A percentile compares a stretch with the other conserved stretches of the same genome.
Conservation (phyloP, 2,797 vertebrate genomes). For the Eidolon dupreanum region DNA sequence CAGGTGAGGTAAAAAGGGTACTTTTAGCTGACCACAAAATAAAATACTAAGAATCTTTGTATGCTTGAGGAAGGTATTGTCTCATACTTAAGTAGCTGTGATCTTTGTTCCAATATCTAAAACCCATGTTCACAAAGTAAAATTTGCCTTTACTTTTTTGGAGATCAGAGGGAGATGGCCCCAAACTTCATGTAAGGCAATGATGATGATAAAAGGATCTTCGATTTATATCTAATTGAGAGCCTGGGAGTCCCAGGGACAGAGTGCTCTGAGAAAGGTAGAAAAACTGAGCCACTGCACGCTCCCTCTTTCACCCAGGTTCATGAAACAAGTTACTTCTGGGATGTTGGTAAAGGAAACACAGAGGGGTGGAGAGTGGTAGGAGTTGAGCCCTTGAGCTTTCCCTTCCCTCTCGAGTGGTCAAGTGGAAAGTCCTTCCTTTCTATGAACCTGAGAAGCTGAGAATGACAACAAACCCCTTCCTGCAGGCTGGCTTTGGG, state of each 20-base stretch:
- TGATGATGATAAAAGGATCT: not conserved
- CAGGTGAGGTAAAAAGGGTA: not conserved
- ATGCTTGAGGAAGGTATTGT: not conserved
- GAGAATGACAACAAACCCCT: not conserved
- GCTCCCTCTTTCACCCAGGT: not conserved
- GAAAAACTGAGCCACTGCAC: not conserved
- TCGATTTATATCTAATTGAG: not conserved
- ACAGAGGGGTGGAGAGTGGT: fast-evolving
- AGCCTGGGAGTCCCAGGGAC: not conserved
- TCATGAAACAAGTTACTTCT: not conserved
- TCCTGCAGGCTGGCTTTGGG: not conserved
- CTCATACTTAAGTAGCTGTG: not conserved
- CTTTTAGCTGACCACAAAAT: not conserved
- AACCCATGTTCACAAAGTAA: not conserved
- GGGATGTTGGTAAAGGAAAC: not conserved
- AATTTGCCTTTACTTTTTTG: not conserved
- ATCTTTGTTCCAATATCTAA: not conserved
- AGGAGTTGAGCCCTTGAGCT: not conserved
- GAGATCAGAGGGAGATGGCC: not conserved
- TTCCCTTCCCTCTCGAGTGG: not conserved
- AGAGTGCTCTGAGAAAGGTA: not conserved
- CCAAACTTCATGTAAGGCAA: fast-evolving
- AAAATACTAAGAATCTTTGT: not conserved
- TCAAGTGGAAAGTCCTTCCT: not conserved
- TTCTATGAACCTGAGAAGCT: not conserved